Conservation (phyloP, 2,113 vertebrate genomes). For the Meles meles region DNA sequence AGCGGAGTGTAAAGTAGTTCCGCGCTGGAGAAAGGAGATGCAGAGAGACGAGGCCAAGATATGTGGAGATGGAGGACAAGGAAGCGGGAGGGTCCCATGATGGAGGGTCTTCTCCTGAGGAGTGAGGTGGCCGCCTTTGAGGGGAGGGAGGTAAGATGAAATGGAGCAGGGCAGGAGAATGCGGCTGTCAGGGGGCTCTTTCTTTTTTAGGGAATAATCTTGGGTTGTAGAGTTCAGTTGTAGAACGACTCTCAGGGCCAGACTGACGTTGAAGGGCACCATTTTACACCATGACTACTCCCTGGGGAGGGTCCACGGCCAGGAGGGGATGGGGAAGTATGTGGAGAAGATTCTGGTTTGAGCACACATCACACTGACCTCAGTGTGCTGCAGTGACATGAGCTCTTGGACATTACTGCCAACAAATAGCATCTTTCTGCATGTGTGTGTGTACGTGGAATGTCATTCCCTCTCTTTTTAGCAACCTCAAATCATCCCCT, state of each 20-base stretch:
- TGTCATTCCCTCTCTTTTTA: background rate
- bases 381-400: background rate
- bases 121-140: background rate
- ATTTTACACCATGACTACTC: rapidly evolving
- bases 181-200: background rate
- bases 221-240: background rate
- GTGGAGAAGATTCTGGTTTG: background rate
- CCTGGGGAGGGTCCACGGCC: background rate
- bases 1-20: background rate
- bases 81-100: background rate
- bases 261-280: rapidly evolving
- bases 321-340: background rate
- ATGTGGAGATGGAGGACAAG: background rate
- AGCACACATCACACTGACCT: background rate
- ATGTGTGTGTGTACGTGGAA: background rate
- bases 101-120: background rate
- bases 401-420: background rate
- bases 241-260: background rate
- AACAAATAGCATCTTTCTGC: background rate
- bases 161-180: background rate
- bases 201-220: background rate
- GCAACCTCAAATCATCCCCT: background rate
- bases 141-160: background rate
- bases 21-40: background rate
- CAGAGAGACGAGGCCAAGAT: background rate